Evolutionary conservation across 2,888 invertebrate species (phyloP), one percentile per base, ranked within the genome.

Genomic region (Patella ulyssiponensis): DNA sequence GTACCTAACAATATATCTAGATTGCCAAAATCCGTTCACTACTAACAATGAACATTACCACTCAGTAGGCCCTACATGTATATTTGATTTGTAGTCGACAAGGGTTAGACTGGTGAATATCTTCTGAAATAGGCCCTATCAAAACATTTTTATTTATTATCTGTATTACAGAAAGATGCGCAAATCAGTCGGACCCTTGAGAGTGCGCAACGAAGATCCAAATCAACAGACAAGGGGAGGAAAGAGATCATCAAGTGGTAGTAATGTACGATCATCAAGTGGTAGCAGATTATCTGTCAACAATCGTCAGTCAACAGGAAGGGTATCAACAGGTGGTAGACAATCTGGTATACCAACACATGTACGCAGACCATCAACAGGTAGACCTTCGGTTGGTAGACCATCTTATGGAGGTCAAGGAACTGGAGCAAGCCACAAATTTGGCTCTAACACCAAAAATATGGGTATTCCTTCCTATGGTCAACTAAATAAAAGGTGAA

Each of bases 341-440:
- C 20, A 64, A 23, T 64, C 64, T 20, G 20, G 77, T 69, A 74
- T 80, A 69, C 72, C 75, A 12, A 82, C 83, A 12, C 64, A 76
- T 52, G 81, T 79, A n/a, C 73, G 74, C 17, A 70, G 80, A 56
- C 78, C 79, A 15, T 80, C 80, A 2, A 78, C 76, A 15, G 75
- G 79, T 20, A 70, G 81, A 51, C 77, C 79, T n/a, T 79, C 80
- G 0, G 76, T 81, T 11, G 75, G 77, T 0, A 53, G 73, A 54
- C 51, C 71, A 33, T 74, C 71, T 51, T n/a, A 23, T 71, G 54
- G 69, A 51, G 64, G 64, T 64, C 20, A 64, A 20, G 20, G 20
- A 20, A 20, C 20, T 64, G 20, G n/a, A 17, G 64, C n/a, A 11
- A 23, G 23, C 14, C 64, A 20, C 20, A 23, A 20, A 64, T 64